Conservation (phyloP, 2,888 invertebrate species). For the Drosophila paramelanica region DNA sequence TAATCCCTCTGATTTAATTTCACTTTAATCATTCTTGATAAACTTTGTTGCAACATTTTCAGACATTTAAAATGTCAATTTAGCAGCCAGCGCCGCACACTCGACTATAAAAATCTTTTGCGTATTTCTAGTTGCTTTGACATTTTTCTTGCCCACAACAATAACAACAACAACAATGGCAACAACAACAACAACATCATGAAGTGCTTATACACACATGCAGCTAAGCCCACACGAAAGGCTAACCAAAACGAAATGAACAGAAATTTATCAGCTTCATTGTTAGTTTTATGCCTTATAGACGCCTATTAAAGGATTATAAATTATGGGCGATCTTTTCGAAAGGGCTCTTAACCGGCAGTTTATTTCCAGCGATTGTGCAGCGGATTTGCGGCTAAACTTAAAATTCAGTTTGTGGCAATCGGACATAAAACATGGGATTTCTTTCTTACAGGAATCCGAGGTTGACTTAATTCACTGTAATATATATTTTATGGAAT, state of each 20-base stretch:
- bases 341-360: slow-evolving; percentile 33
- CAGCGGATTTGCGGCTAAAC: slow-evolving; percentile 24
- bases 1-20: too few species aligned
- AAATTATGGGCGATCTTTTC: slow-evolving; percentile 52
- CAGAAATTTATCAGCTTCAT: slow-evolving; percentile 58
- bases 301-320: slow-evolving; percentile 78
- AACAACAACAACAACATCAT: neutral
- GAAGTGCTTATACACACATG: slow-evolving; percentile 18
- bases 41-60: neutral
- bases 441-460: neutral
- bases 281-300: slow-evolving; percentile 56
- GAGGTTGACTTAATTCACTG: neutral
- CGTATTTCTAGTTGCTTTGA: slow-evolving; percentile 37
- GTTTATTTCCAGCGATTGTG: slow-evolving; percentile 24
- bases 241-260: slow-evolving; percentile 37
- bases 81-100: slow-evolving; percentile 37
- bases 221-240: slow-evolving; percentile 30
- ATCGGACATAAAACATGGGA: slow-evolving; percentile 25
- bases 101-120: slow-evolving; percentile 37
- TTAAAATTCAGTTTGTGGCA: slow-evolving; percentile 32
- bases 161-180: slow-evolving; percentile 6
- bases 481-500: neutral
- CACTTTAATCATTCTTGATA: too few species aligned
- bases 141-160: slow-evolving; percentile 22
- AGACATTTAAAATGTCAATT: slow-evolving; percentile 37